These are phyloP conservation scores for Dasypus novemcinctus DNA, from an alignment of 2,113 vertebrate genomes.

Conservation along the genomic window DNA sequence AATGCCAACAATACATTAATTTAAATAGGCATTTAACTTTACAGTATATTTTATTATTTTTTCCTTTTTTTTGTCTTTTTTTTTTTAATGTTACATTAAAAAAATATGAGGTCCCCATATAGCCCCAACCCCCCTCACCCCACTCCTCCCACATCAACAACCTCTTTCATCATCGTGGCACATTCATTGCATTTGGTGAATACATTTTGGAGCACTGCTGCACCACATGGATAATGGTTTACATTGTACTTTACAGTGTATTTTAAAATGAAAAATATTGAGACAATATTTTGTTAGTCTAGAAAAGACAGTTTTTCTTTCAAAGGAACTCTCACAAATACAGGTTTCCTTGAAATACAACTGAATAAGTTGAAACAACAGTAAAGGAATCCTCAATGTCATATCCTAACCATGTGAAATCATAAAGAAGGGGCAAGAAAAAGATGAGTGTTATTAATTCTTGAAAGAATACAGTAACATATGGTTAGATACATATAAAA, in stretches of 20 bases:
- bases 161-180: too few species aligned
- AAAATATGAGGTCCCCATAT: too few species aligned
- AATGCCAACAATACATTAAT: constrained; percentile 7
- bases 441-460: not conserved
- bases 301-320: not conserved
- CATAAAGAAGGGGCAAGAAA: not conserved
- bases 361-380: not conserved
- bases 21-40: not conserved
- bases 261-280: constrained; percentile 20
- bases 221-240: too few species aligned
- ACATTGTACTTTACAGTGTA: not conserved
- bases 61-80: too few species aligned
- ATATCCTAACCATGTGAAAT: not conserved
- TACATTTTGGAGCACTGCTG: too few species aligned
- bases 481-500: constrained; percentile 22
- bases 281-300: not conserved
- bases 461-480: constrained; percentile 6
- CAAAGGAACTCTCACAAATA: not conserved
- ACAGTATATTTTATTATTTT: too few species aligned
- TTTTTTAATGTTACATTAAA: too few species aligned
- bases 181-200: too few species aligned
- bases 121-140: too few species aligned
- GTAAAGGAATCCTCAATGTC: not conserved
- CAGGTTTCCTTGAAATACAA: not conserved
- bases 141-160: too few species aligned